phyloP scores from a whole-genome alignment of 2,797 vertebrate species.

The Cirrhinus mrigala region DNA sequence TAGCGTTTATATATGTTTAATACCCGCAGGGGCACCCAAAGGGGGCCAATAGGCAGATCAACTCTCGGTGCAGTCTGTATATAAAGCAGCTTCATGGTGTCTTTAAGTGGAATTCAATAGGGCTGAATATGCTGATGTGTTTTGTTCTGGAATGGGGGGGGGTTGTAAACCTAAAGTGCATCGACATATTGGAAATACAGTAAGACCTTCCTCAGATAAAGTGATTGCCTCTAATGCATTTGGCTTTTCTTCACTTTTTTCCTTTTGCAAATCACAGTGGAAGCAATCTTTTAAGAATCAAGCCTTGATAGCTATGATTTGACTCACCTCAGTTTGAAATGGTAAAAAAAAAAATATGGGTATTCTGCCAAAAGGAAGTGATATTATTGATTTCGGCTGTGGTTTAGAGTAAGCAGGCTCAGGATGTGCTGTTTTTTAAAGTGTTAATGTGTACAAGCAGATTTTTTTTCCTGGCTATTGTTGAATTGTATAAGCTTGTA shows the following conservation, averaged over 20 bases:
- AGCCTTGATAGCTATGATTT: constrained; percentile 19
- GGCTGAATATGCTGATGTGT: constrained; percentile 50
- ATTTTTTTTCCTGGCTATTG: not conserved
- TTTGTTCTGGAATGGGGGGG: constrained; percentile 33
- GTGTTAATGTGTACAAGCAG: not conserved
- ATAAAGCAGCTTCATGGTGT: constrained; percentile 40
- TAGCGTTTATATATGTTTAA: constrained; percentile 42
- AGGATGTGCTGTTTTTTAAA: not conserved
- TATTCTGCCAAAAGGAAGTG: constrained; percentile 19
- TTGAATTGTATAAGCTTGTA: constrained; percentile 7
- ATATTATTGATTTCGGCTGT: not conserved
- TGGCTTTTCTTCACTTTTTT: constrained; percentile 9
- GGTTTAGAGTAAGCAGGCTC: constrained; percentile 5
- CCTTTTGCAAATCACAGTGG: constrained; percentile 34
- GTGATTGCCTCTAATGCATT: constrained; percentile 56
- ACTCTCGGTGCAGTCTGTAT: constrained; percentile 32
- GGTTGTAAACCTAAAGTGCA: constrained; percentile 53
- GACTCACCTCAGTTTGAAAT: not conserved
- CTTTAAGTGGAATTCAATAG: constrained; percentile 48
- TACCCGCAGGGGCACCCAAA: constrained; percentile 11
- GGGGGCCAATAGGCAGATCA: constrained; percentile 23
- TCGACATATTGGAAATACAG: constrained; percentile 50
- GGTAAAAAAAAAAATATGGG: not conserved
- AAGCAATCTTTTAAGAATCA: constrained; percentile 26
- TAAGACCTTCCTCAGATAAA: constrained; percentile 53